Evolutionary conservation across 2,113 vertebrate species (phyloP).

Genomic region (Grantiella picta): DNA sequence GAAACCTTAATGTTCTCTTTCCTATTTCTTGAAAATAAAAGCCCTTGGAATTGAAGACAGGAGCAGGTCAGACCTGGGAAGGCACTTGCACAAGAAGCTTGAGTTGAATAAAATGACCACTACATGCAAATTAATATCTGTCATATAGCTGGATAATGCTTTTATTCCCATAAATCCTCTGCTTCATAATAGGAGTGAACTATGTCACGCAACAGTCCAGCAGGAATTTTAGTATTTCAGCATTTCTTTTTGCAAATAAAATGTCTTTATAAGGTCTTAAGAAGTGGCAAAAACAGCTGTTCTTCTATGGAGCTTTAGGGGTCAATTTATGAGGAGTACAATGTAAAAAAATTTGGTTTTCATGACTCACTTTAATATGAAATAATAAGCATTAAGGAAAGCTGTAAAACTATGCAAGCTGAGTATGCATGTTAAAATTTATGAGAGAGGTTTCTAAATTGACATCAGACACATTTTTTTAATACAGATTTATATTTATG

Average conservation of each 20-base stretch:
- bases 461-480: background rate
- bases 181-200: background rate
- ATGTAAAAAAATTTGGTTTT: background rate
- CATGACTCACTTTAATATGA: background rate
- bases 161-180: background rate
- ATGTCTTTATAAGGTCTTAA: background rate
- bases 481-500: background rate
- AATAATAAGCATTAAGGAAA: background rate
- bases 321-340: background rate
- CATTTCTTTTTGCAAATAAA: background rate
- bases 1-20: background rate
- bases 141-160: background rate
- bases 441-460: background rate
- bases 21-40: background rate
- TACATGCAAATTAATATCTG: background rate
- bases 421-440: background rate
- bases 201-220: background rate
- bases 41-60: background rate
- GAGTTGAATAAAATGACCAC: background rate
- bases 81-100: background rate
- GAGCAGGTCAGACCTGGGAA: background rate
- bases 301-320: background rate
- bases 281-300: constrained; percentile 11
- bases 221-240: background rate
- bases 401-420: background rate